Evolutionary conservation across 2,888 invertebrate species (phyloP).

Genomic region (Mystacides longicornis): DNA sequence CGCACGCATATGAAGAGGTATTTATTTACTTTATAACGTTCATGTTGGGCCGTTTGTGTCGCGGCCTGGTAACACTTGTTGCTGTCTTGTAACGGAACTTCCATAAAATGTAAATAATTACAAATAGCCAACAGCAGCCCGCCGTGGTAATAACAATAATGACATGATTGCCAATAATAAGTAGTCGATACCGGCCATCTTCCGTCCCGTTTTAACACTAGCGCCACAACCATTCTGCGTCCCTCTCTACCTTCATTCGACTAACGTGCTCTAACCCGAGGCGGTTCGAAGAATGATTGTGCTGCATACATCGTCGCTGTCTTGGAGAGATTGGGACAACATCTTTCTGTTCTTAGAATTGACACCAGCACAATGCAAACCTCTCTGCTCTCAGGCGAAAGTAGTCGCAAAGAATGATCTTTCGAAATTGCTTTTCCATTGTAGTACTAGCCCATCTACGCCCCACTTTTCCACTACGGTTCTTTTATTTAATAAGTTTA

Average conservation of each 20-base stretch:
- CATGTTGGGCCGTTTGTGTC: too few relatives aligned
- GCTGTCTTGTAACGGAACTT: neutral
- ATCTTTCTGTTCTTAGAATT: too few relatives aligned
- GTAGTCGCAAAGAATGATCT: too few relatives aligned
- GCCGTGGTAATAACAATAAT: neutral
- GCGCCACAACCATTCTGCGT: neutral
- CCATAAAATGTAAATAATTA: neutral
- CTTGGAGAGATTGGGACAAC: neutral
- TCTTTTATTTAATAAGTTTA: too few relatives aligned
- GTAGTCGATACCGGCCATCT: neutral
- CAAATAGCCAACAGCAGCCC: neutral
- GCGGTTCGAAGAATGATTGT: neutral
- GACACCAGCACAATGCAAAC: too few relatives aligned
- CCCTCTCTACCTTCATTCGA: neutral
- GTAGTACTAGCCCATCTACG: too few relatives aligned
- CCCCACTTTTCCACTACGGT: too few relatives aligned
- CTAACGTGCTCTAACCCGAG: neutral
- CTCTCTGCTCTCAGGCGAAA: too few relatives aligned
- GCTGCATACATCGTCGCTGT: neutral
- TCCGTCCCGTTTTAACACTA: neutral
- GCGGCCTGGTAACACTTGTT: neutral
- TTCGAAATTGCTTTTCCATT: too few relatives aligned
- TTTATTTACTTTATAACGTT: too few relatives aligned
- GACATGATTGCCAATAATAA: neutral
- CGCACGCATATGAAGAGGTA: too few relatives aligned